Percentiles rank a stretch among this genome's conserved stretches.
Conservation (phyloP, 2,797 vertebrate species). For the Triplophysa yarkandensis region DNA sequence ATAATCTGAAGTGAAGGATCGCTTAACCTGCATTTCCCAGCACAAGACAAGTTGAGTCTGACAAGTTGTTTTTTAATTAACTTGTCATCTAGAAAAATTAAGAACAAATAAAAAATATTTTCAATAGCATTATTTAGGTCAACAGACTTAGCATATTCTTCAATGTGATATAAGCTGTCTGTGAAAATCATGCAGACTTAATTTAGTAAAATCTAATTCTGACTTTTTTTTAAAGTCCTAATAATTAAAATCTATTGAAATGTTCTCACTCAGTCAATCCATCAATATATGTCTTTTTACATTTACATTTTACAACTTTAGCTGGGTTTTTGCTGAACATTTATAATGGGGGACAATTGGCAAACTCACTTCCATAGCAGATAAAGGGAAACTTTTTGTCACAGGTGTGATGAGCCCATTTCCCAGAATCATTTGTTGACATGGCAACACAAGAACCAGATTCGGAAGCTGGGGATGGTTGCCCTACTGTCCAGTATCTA, state of each 20-base stretch:
- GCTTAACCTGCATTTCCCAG: neutral
- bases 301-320: no score
- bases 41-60: conserved; percentile 2
- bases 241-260: no score
- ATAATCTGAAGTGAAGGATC: conserved; percentile 5
- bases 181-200: no score
- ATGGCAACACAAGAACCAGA: neutral
- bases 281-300: no score
- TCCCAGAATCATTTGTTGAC: conserved; percentile 11
- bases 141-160: no score
- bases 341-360: neutral
- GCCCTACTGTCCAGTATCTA: conserved; percentile 33
- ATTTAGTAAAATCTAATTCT: no score
- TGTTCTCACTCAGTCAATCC: no score
- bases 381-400: neutral
- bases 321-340: no score
- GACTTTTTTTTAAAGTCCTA: no score
- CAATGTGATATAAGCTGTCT: no score
- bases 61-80: neutral
- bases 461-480: neutral
- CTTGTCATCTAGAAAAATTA: neutral
- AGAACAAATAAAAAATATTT: no score
- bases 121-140: no score
- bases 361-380: conserved; percentile 29
- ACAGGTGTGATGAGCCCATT: conserved; percentile 1